phyloP scores from a whole-genome alignment of 2,888 invertebrate species.

The Caenorhabditis sp. region DNA sequence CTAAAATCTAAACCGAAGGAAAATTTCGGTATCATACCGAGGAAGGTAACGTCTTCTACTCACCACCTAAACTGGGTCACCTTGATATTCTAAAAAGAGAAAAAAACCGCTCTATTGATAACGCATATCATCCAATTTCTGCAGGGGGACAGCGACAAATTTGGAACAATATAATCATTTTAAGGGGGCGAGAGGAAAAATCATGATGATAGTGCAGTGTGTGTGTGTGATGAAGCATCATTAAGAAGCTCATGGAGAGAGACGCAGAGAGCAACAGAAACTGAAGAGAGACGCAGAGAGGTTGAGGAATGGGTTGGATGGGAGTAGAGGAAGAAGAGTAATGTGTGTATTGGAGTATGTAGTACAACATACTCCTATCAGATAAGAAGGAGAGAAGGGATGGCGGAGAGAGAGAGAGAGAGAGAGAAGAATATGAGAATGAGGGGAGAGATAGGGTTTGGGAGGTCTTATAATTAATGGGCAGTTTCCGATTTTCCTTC shows the following conservation, averaged over 20 bases:
- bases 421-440: neutral
- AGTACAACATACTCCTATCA: constrained; percentile 11
- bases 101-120: constrained; percentile 3
- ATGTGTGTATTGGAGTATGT: constrained; percentile 1
- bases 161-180: neutral
- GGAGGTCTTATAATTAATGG: too few species aligned
- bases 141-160: neutral
- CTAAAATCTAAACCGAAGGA: too few species aligned
- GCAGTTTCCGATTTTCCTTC: too few species aligned
- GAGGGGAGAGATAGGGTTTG: neutral
- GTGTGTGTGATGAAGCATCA: neutral
- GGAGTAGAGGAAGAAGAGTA: constrained; percentile 18
- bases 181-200: neutral
- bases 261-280: constrained; percentile 22
- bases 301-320: neutral
- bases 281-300: constrained; percentile 1
- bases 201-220: too few species aligned
- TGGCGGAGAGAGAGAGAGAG: neutral
- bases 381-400: constrained; percentile 17
- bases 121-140: neutral
- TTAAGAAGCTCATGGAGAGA: neutral
- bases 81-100: neutral
- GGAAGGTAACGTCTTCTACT: neutral
- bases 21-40: neutral
- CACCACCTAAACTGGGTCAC: neutral